Percentiles rank a stretch among this genome's conserved stretches.
Conservation (phyloP, 2,888 invertebrate species). For the Heliothis peltigera region DNA sequence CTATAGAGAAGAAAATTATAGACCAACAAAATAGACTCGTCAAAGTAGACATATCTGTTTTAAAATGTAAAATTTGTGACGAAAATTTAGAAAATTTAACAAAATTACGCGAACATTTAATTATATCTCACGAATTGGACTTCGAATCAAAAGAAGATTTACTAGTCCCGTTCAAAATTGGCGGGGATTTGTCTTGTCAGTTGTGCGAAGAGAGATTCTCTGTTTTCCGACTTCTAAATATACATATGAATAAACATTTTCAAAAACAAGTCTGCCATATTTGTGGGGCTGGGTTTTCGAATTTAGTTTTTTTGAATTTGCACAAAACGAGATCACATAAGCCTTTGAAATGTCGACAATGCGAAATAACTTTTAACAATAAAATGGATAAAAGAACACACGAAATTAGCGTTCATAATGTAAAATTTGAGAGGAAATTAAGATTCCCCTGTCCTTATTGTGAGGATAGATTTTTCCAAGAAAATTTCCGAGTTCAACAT, state of each 20-base stretch:
- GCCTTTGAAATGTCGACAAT: constrained; percentile 69
- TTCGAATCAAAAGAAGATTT: constrained; percentile 73
- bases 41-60: constrained; percentile 79
- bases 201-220: constrained; percentile 75
- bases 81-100: constrained; percentile 61
- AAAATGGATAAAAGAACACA: constrained; percentile 63
- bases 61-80: constrained; percentile 78
- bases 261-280: constrained; percentile 83
- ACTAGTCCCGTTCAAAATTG: constrained; percentile 80
- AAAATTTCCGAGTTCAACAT: constrained; percentile 72
- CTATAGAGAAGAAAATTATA: constrained; percentile 80
- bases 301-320: constrained; percentile 78
- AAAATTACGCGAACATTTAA: constrained; percentile 70
- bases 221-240: constrained; percentile 77
- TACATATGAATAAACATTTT: constrained; percentile 84
- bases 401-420: constrained; percentile 55
- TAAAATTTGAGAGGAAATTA: constrained; percentile 68
- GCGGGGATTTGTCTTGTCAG: constrained; percentile 74
- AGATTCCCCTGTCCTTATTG: constrained; percentile 79
- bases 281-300: constrained; percentile 82
- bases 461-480: constrained; percentile 75
- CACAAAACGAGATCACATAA: constrained; percentile 78
- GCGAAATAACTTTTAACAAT: constrained; percentile 69
- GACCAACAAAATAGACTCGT: constrained; percentile 78
- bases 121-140: constrained; percentile 64